Percentiles rank a stretch among this genome's conserved stretches.
These are phyloP conservation scores for Mycetomoellerius zeteki DNA, from an alignment of 1,140 invertebrate genomes.

Conservation along the genomic window DNA sequence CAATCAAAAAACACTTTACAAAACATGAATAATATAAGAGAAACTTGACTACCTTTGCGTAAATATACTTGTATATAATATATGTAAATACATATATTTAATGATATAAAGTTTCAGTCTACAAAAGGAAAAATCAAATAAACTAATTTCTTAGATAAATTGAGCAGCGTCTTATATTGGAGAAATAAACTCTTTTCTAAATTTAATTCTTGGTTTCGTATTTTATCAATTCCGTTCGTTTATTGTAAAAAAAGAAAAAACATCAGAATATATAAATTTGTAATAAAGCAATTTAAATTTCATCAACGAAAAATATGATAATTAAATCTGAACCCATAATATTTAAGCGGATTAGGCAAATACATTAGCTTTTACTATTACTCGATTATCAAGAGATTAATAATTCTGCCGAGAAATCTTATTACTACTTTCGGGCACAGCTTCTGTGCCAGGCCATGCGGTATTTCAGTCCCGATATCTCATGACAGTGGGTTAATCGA, in stretches of 20 bases:
- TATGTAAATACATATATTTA: not conserved
- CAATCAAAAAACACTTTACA: constrained; percentile 10
- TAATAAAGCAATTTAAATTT: not conserved
- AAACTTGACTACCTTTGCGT: not conserved
- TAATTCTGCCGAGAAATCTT: constrained; percentile 31
- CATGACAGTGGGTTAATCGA: constrained; percentile 61
- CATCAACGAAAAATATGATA: not conserved
- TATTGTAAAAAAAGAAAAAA: not conserved
- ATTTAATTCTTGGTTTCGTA: not conserved
- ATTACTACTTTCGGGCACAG: constrained; percentile 38
- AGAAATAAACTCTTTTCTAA: not conserved
- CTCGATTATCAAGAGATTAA: constrained; percentile 24
- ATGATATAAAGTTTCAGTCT: not conserved
- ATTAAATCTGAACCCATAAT: not conserved
- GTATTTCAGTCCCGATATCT: constrained; percentile 61
- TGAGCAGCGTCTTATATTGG: not conserved
- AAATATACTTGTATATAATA: not conserved
- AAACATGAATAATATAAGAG: not conserved
- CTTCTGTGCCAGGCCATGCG: not conserved
- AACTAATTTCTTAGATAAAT: not conserved
- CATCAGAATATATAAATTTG: not conserved
- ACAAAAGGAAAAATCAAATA: not conserved
- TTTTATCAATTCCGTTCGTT: not conserved
- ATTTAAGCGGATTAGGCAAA: constrained; percentile 26
- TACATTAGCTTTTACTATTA: not conserved